These are phyloP conservation scores for Gymnothorax reevesii DNA, from an alignment of 2,797 vertebrate species.

Conservation along the genomic window DNA sequence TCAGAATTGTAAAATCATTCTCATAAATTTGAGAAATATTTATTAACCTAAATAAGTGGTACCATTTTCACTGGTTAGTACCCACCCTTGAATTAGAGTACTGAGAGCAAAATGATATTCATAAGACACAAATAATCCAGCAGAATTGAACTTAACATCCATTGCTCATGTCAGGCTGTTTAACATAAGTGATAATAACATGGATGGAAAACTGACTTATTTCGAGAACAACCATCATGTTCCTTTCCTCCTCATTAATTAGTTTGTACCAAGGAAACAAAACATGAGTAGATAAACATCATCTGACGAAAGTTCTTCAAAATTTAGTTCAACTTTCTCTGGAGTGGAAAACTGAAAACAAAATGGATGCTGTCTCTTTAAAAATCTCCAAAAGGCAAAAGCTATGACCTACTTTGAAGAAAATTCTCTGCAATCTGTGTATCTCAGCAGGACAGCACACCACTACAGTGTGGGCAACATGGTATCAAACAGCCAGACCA, in stretches of 20 bases:
- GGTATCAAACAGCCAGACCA: not conserved
- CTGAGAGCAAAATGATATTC: not conserved
- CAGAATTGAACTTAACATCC: not conserved
- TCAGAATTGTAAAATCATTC: conserved; percentile 42
- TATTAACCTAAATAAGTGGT: conserved; percentile 51
- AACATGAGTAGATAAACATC: not conserved
- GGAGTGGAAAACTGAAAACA: conserved; percentile 10
- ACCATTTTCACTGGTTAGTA: not conserved
- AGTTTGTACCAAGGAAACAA: not conserved
- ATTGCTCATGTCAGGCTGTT: not conserved
- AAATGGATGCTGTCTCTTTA: conserved; percentile 31
- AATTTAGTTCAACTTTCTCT: not conserved
- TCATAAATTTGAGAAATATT: conserved; percentile 48
- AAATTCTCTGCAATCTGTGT: conserved; percentile 20
- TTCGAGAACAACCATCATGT: not conserved
- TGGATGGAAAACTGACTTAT: not conserved
- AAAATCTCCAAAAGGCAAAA: conserved; percentile 26
- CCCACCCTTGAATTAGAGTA: not conserved
- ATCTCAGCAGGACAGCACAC: conserved; percentile 8
- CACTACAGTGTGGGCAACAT: conserved; percentile 2
- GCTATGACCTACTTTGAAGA: conserved; percentile 34
- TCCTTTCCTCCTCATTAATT: not conserved
- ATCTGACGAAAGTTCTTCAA: not conserved
- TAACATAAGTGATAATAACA: not conserved
- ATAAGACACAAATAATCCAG: not conserved